Percentiles rank a stretch among this genome's conserved stretches.
Conservation (phyloP, 1,140 invertebrate genomes). For the Helicorthomorpha holstii region DNA sequence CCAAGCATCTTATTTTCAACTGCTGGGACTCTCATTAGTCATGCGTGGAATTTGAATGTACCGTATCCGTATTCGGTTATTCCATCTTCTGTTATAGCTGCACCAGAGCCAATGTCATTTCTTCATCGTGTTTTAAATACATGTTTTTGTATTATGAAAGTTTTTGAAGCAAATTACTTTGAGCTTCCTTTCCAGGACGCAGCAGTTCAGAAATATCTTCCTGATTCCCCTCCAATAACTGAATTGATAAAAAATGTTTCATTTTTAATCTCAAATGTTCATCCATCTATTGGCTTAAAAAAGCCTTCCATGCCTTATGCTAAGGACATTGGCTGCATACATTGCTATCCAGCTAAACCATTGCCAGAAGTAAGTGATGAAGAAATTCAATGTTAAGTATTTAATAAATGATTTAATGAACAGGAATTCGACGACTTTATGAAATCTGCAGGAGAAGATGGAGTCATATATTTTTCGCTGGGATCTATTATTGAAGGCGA, state of each 20-base stretch:
- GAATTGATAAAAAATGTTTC: background rate
- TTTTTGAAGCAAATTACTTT: background rate
- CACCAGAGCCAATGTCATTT: background rate
- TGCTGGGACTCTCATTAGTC: background rate
- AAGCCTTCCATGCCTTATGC: background rate
- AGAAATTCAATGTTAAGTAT: no score
- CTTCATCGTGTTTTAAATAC: background rate
- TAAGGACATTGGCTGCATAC: background rate
- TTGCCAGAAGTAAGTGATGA: constrained; percentile 2
- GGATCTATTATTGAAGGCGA: constrained; percentile 54
- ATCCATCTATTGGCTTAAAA: background rate
- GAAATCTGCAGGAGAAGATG: constrained; percentile 38
- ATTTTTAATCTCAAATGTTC: background rate
- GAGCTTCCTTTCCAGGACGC: background rate
- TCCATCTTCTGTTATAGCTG: background rate
- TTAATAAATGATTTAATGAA: no score
- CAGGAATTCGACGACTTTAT: constrained; percentile 40
- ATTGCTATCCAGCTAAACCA: background rate
- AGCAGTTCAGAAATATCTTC: background rate
- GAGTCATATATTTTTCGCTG: constrained; percentile 63
- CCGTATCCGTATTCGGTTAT: background rate
- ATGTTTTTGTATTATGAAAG: background rate
- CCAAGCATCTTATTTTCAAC: background rate
- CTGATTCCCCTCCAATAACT: background rate
- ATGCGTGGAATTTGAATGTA: background rate